Evolutionary conservation across 2,888 invertebrate species (phyloP).

Genomic region (Stratiomys singularior): DNA sequence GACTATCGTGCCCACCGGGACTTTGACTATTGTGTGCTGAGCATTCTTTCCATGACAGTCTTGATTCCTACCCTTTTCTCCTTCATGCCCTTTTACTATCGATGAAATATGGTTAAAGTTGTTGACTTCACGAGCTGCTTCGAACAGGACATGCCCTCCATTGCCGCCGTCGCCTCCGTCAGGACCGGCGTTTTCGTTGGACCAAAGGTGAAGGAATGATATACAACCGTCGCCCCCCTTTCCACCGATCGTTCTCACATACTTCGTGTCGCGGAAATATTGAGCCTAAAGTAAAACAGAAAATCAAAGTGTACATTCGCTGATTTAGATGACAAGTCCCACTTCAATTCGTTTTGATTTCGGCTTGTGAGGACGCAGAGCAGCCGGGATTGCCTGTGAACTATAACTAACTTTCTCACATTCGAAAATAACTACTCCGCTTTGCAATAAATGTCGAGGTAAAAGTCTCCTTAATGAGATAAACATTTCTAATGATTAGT

Average conservation of each 20-base stretch:
- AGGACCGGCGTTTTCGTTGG: constrained; percentile 91
- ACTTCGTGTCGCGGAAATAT: constrained; percentile 78
- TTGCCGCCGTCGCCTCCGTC: constrained; percentile 97
- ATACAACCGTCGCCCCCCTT: constrained; percentile 94
- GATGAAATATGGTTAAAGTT: constrained; percentile 76
- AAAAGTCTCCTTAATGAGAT: not conserved
- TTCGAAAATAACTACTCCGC: not conserved
- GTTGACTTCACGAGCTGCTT: constrained; percentile 74
- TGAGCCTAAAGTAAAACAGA: constrained; percentile 64
- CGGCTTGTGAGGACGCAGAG: constrained; percentile 66
- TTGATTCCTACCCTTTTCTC: constrained; percentile 78
- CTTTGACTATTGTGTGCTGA: constrained; percentile 74
- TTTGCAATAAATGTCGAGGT: no score
- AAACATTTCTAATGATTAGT: not conserved
- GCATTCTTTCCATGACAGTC: constrained; percentile 88
- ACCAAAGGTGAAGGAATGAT: constrained; percentile 83
- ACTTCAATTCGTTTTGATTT: constrained; percentile 66
- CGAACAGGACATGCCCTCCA: constrained; percentile 92
- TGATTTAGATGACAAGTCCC: constrained; percentile 45
- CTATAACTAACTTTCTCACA: not conserved
- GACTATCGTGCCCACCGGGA: constrained; percentile 86
- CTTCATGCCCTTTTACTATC: constrained; percentile 73
- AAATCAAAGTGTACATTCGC: not conserved
- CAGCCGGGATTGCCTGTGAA: constrained; percentile 59
- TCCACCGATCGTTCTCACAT: constrained; percentile 79